These are phyloP conservation scores for Andinoacara biseriatus DNA, from an alignment of 2,113 vertebrate genomes.

Conservation along the genomic window DNA sequence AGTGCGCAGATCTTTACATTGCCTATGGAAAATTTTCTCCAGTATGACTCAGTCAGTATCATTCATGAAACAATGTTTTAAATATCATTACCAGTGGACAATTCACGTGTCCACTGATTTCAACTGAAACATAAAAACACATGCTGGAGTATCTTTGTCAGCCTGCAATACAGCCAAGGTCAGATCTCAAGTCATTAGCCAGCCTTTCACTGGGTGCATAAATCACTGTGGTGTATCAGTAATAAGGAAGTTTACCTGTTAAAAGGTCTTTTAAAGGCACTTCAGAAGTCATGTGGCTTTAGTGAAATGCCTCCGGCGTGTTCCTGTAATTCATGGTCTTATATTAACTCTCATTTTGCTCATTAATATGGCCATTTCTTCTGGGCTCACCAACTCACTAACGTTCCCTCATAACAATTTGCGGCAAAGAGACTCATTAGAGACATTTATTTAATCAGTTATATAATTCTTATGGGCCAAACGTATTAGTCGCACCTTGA, in stretches of 20 bases:
- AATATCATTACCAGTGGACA: constrained; percentile 13
- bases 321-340: constrained; percentile 75
- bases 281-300: constrained; percentile 71
- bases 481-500: neutral
- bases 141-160: constrained; percentile 48
- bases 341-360: constrained; percentile 79
- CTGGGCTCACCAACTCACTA: neutral
- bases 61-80: neutral
- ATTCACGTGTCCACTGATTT: neutral
- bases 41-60: constrained; percentile 16
- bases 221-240: constrained; percentile 69
- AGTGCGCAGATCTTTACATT: neutral
- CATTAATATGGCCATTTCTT: constrained; percentile 48
- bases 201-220: constrained; percentile 61
- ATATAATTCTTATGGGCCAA: neutral
- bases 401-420: constrained; percentile 25
- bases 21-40: constrained; percentile 13
- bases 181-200: constrained; percentile 60
- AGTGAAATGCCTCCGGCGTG: constrained; percentile 69
- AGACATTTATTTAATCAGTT: constrained; percentile 21
- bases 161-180: constrained; percentile 64
- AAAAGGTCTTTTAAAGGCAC: constrained; percentile 69
- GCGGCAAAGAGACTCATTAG: constrained; percentile 18
- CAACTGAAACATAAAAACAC: constrained; percentile 40
- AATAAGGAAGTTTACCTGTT: constrained; percentile 79